phyloP scores from a whole-genome alignment of 2,888 invertebrate genomes.

The Ectemnius cavifrons region DNA sequence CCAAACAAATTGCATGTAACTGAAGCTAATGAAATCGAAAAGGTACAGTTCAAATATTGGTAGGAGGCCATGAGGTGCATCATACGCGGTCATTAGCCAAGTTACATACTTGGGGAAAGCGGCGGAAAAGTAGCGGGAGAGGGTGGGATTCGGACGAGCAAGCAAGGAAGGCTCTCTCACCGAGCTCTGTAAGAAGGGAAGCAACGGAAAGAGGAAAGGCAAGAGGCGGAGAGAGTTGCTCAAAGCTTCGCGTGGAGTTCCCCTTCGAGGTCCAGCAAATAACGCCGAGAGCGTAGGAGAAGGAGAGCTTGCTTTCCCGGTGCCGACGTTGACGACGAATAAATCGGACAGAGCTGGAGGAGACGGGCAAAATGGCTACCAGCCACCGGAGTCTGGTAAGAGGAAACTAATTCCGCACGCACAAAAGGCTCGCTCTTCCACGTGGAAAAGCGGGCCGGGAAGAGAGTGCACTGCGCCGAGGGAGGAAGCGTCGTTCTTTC shows the following conservation, averaged over 20 bases:
- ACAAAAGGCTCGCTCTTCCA: constrained; percentile 58
- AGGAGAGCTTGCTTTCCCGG: background rate
- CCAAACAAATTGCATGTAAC: too few relatives aligned
- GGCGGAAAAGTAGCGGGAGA: background rate
- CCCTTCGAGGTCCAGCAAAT: constrained; percentile 49
- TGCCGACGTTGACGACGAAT: constrained; percentile 22
- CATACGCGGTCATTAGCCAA: too few relatives aligned
- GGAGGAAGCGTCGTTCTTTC: background rate
- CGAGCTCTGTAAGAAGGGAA: background rate
- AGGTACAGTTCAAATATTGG: too few relatives aligned
- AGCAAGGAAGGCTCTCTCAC: too few relatives aligned
- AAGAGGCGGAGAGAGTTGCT: background rate
- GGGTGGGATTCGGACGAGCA: background rate
- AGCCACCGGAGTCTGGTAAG: constrained; percentile 36
- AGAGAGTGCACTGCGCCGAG: constrained; percentile 28
- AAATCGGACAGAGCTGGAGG: constrained; percentile 29
- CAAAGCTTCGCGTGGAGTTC: constrained; percentile 29
- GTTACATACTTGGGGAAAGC: too few relatives aligned
- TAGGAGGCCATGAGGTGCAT: too few relatives aligned
- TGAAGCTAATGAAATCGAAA: too few relatives aligned
- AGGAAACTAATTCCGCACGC: constrained; percentile 62
- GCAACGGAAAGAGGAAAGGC: background rate
- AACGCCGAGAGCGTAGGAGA: constrained; percentile 36
- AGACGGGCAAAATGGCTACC: constrained; percentile 46
- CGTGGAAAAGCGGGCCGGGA: constrained; percentile 36